phyloP scores from a whole-genome alignment of 1,140 invertebrate species.

The Anoplophora glabripennis region DNA sequence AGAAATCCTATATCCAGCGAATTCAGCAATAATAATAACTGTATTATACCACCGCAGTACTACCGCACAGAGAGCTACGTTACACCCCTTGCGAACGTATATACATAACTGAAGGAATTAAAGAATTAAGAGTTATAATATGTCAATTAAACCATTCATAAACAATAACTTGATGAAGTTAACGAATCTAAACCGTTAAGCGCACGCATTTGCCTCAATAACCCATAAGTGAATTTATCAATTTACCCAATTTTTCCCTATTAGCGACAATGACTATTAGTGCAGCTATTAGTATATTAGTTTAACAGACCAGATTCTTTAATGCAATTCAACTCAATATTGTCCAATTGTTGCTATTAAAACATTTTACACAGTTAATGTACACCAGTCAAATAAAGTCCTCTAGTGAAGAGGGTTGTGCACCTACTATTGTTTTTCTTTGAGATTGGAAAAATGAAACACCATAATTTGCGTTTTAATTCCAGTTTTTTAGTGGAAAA shows the following conservation, averaged over 20 bases:
- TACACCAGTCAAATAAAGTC: conserved; percentile 43
- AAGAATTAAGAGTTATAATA: conserved; percentile 36
- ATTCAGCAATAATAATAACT: too few relatives aligned
- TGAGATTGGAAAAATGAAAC: conserved; percentile 3
- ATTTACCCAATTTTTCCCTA: conserved; percentile 53
- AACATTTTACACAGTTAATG: conserved; percentile 47
- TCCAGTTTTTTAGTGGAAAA: conserved; percentile 1
- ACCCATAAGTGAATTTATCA: conserved; percentile 51
- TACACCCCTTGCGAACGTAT: conserved; percentile 20
- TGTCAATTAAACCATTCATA: conserved; percentile 41
- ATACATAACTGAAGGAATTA: conserved; percentile 31
- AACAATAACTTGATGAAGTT: conserved; percentile 38
- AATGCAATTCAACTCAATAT: conserved; percentile 51
- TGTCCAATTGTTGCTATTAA: conserved; percentile 50
- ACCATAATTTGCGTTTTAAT: not conserved
- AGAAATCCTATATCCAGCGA: too few relatives aligned
- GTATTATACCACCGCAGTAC: too few relatives aligned
- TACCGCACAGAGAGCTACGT: not conserved
- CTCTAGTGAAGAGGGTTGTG: conserved; percentile 39
- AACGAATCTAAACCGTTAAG: conserved; percentile 34
- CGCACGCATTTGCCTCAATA: conserved; percentile 45
- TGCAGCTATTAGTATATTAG: conserved; percentile 50
- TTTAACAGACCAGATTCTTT: conserved; percentile 49
- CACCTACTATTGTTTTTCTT: conserved; percentile 2
- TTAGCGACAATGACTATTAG: conserved; percentile 51